These are phyloP conservation scores for Agrotis ipsilon DNA, from an alignment of 2,888 invertebrate species.

Conservation along the genomic window DNA sequence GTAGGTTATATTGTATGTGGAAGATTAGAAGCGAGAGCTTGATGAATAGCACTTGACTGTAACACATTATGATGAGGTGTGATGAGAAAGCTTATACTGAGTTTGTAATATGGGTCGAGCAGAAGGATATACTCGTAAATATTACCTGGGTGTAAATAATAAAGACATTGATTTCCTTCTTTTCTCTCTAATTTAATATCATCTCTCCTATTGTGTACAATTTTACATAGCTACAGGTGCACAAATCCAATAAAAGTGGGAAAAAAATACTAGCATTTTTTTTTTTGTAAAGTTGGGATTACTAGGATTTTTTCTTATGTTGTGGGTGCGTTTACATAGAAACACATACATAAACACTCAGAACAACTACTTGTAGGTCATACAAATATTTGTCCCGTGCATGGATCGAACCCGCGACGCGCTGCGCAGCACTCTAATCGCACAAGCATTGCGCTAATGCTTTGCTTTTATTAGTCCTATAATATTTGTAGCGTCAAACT, in stretches of 20 bases:
- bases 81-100: neutral
- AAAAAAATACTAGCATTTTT: no score
- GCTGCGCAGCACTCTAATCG: no score
- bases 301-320: no score
- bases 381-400: neutral
- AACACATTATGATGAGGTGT: conserved; percentile 2
- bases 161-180: neutral
- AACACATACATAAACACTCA: no score
- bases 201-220: neutral
- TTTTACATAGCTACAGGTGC: neutral
- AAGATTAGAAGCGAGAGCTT: conserved; percentile 35
- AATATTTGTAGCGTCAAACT: neutral
- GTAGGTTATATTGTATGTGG: conserved; percentile 25
- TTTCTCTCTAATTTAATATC: neutral
- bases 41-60: conserved; percentile 26
- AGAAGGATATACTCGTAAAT: neutral
- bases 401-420: no score
- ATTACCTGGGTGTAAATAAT: neutral
- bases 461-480: neutral
- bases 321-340: no score
- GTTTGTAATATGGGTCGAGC: neutral
- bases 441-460: no score
- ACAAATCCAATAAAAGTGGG: neutral
- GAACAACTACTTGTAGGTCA: no score
- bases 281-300: no score